Conservation (phyloP, 2,888 invertebrate species). For the Drosophila stalkeri region DNA sequence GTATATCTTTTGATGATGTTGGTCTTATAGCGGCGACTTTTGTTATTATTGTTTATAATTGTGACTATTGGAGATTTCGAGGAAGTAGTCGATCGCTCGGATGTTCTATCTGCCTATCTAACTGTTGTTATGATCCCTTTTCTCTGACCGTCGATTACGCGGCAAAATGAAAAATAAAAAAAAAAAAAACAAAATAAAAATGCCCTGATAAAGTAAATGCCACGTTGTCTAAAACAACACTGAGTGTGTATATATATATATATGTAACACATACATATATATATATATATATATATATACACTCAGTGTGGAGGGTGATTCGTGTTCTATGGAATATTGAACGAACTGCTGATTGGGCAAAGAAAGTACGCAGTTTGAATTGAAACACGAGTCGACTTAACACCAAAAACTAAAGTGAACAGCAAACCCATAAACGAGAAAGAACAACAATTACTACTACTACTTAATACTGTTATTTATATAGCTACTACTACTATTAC, state of each 20-base stretch:
- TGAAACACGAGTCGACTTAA: conserved; percentile 21
- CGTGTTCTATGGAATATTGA: conserved; percentile 20
- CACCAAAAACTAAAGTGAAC: not conserved
- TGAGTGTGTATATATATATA: too few relatives aligned
- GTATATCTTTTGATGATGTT: conserved; percentile 13
- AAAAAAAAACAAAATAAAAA: conserved; percentile 28
- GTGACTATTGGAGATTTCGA: conserved; percentile 35
- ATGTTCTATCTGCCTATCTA: not conserved
- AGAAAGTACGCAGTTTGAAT: conserved; percentile 61
- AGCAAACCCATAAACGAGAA: not conserved
- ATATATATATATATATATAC: too few relatives aligned
- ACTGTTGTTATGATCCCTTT: conserved; percentile 23
- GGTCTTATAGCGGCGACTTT: conserved; percentile 18
- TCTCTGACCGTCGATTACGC: conserved; percentile 56
- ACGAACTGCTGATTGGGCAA: conserved; percentile 43
- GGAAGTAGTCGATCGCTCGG: conserved; percentile 53
- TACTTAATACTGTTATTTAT: not conserved
- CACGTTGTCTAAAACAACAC: conserved; percentile 13
- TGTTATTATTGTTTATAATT: conserved; percentile 57
- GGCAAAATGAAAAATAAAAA: conserved; percentile 18
- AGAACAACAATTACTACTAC: not conserved
- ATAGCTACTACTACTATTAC: not conserved
- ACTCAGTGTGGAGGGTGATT: conserved; percentile 22
- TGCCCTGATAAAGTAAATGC: conserved; percentile 47
- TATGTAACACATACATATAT: too few relatives aligned